Evolutionary conservation across 2,888 invertebrate genomes (phyloP).

Genomic region (Archips xylosteana): DNA sequence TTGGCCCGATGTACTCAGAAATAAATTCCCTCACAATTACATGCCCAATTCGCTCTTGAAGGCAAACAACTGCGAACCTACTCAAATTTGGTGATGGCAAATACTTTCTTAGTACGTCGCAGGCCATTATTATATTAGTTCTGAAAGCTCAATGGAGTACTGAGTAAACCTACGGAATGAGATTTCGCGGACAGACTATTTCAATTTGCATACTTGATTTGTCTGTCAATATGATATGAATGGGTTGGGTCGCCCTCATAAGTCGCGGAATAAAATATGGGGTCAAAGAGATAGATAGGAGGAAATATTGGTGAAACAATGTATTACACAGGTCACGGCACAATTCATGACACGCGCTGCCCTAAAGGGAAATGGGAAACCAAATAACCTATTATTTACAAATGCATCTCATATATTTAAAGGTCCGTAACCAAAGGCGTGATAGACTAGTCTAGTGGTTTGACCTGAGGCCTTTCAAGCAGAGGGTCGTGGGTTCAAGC

Average conservation of each 20-base stretch:
- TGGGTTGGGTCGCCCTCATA: slow-evolving; percentile 16
- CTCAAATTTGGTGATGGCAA: slow-evolving; percentile 24
- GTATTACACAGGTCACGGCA: slow-evolving; percentile 22
- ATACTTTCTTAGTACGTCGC: slow-evolving; percentile 28
- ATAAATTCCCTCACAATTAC: slow-evolving; percentile 25
- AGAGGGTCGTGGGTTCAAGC: no score
- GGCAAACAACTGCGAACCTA: slow-evolving; percentile 14
- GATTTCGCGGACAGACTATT: slow-evolving; percentile 17
- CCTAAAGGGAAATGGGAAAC: neutral
- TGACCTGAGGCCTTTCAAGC: no score
- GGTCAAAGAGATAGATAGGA: slow-evolving; percentile 11
- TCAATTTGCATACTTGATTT: slow-evolving; percentile 35
- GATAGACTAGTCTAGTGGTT: no score
- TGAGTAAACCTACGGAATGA: slow-evolving; percentile 20
- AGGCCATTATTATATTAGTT: slow-evolving; percentile 36
- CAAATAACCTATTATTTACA: neutral
- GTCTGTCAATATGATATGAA: slow-evolving; percentile 29
- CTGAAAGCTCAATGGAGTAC: slow-evolving; percentile 19
- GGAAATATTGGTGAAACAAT: slow-evolving; percentile 9
- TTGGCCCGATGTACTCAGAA: slow-evolving; percentile 24
- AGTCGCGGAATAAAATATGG: slow-evolving; percentile 30
- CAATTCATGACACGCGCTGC: neutral
- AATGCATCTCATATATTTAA: neutral
- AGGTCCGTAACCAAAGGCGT: no score
- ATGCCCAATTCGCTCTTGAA: slow-evolving; percentile 18